These are phyloP conservation scores for Bombus sylvicola DNA, from an alignment of 1,140 invertebrate genomes.

Conservation along the genomic window DNA sequence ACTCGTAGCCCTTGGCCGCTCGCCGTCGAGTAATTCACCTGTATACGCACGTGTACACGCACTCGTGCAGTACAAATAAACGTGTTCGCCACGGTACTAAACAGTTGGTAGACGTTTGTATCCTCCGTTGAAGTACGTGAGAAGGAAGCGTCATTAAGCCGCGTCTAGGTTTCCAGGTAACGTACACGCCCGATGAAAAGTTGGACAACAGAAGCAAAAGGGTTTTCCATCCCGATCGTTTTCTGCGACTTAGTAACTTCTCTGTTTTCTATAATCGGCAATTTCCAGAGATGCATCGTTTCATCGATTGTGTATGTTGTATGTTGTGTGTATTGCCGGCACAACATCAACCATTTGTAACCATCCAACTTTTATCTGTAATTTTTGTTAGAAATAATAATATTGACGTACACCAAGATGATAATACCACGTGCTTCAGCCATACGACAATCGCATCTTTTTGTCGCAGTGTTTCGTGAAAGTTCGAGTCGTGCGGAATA, in stretches of 20 bases:
- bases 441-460: no score
- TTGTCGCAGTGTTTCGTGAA: no score
- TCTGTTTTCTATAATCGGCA: no score
- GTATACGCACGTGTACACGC: constrained; percentile 44
- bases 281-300: no score
- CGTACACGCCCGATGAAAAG: constrained; percentile 32
- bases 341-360: no score
- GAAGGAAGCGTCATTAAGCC: constrained; percentile 33
- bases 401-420: no score
- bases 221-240: neutral
- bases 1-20: constrained; percentile 17
- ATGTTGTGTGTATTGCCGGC: no score
- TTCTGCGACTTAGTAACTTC: neutral
- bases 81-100: constrained; percentile 47
- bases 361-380: no score
- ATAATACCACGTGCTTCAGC: no score
- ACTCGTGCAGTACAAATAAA: constrained; percentile 54
- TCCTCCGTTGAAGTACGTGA: constrained; percentile 37
- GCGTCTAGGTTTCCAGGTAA: constrained; percentile 49
- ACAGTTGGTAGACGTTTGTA: constrained; percentile 51
- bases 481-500: no score
- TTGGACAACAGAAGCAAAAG: neutral
- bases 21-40: constrained; percentile 39
- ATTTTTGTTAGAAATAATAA: no score
- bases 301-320: no score